A percentile compares a stretch with the other conserved stretches of the same genome.
Conservation (phyloP, 1,140 invertebrate species). For the Anastrepha obliqua region DNA sequence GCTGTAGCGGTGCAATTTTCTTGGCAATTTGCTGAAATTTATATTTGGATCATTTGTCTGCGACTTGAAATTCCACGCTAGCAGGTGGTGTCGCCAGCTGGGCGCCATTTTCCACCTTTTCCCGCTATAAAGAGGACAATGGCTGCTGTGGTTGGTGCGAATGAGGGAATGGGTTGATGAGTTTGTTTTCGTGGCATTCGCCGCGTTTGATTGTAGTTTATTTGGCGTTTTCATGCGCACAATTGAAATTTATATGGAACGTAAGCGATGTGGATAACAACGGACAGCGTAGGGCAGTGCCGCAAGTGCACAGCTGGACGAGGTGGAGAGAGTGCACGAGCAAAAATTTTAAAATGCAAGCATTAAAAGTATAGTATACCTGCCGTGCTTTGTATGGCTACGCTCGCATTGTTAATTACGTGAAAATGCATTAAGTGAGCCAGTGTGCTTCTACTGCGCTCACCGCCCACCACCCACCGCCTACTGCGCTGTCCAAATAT, state of each 20-base stretch:
- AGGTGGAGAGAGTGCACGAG: not conserved
- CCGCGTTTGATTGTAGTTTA: conserved; percentile 38
- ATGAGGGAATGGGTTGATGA: not conserved
- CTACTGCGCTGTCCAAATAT: not conserved
- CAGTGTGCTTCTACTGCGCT: no score
- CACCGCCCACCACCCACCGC: not conserved
- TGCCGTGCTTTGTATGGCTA: not conserved
- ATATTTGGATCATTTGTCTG: conserved; percentile 53
- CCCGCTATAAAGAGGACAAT: no score
- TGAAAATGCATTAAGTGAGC: conserved; percentile 24
- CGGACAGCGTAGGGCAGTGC: not conserved
- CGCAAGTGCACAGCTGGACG: not conserved
- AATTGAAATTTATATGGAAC: conserved; percentile 37
- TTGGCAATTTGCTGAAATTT: conserved; percentile 52
- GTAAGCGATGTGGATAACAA: not conserved
- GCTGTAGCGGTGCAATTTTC: conserved; percentile 9
- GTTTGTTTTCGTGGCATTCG: not conserved
- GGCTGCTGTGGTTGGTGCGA: no score
- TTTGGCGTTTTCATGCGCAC: conserved; percentile 8
- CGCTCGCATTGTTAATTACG: conserved; percentile 7
- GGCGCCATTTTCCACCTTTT: not conserved
- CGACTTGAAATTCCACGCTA: not conserved
- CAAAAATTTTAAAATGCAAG: not conserved
- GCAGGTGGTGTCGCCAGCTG: not conserved
- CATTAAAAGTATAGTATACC: not conserved